Evolutionary conservation across 1,140 invertebrate species (phyloP).

Genomic region (Sarcophaga bullata): DNA sequence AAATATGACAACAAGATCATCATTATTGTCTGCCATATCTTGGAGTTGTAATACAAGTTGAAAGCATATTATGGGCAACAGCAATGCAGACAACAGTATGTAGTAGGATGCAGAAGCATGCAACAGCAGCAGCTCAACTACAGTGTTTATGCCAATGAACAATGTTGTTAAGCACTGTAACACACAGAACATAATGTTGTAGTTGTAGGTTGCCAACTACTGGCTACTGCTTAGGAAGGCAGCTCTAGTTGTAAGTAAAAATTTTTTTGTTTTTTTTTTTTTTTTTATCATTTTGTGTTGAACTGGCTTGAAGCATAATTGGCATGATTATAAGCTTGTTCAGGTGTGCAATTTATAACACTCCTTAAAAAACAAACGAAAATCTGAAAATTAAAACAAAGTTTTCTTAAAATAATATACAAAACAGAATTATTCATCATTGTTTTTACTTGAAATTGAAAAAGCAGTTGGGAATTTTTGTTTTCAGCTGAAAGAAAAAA

Average conservation of each 20-base stretch:
- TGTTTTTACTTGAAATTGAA: background rate
- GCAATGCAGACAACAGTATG: background rate
- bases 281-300: conserved; percentile 48
- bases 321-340: conserved; percentile 62
- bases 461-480: too few relatives aligned
- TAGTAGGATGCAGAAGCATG: background rate
- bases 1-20: conserved; percentile 35
- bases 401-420: background rate
- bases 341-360: conserved; percentile 47
- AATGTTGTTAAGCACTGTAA: conserved; percentile 6
- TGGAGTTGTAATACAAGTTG: too few relatives aligned
- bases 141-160: background rate
- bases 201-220: background rate
- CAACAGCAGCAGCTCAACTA: background rate
- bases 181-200: background rate
- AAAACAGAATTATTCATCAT: background rate
- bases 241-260: background rate
- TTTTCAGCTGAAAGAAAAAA: too few relatives aligned
- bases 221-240: background rate
- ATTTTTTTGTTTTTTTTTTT: too few relatives aligned
- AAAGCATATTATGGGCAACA: background rate
- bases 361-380: conserved; percentile 28
- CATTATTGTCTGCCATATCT: background rate
- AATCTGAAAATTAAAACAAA: background rate
- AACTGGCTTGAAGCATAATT: too few relatives aligned